Base-by-base conservation (phyloP, 2,797 vertebrate genomes). In the Trematocara caparti region DNA sequence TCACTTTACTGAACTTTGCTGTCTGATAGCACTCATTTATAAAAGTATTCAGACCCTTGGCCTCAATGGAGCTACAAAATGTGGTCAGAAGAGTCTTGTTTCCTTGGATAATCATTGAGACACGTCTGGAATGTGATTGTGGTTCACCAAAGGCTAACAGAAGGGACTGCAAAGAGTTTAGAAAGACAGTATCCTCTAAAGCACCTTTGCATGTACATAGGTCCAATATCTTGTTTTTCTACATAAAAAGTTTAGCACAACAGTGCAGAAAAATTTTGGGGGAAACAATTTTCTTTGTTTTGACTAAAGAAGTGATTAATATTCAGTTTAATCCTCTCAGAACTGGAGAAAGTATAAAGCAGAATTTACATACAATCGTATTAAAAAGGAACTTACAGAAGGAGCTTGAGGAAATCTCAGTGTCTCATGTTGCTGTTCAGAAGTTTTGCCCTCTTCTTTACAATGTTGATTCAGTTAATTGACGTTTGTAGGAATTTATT, bases 181-280 rank as follows among this genome's bases (percentile, higher is more conserved):
- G 64, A 59, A 59, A 59, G 17, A 59, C 30, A 59, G 10, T 36
- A 12, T 59, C 17, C 36, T 59, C 55, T 36, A 59, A 59, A 59
- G 17, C 0, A 59, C 55, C 32, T 19, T 59, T 59, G 10, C 9
- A 59, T 36, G 55, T 36, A 36, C 30, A 36, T 59, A 59, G 32
- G 17, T 59, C 32, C 32, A 59, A 7, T 59, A 12, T 59, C 17
- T 40, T 14, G 34, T 40, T 38, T 64, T 21, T 40, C 59, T 21
- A 40, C 7, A 14, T 40, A 14, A 38, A 69, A 69, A 1, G 13
- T 45, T 45, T 27, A 27, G 64, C 13, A 43, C 21, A 27, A 27
- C 8, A 27, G 8, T 45, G 14, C 38, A 69, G 8, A 50, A 21
- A 50, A 21, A 6, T 2, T 6, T 12, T 0, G 1, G 4, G 2